These are phyloP conservation scores for Muscicapa comitata DNA, from an alignment of 2,797 vertebrate genomes.

Conservation along the genomic window DNA sequence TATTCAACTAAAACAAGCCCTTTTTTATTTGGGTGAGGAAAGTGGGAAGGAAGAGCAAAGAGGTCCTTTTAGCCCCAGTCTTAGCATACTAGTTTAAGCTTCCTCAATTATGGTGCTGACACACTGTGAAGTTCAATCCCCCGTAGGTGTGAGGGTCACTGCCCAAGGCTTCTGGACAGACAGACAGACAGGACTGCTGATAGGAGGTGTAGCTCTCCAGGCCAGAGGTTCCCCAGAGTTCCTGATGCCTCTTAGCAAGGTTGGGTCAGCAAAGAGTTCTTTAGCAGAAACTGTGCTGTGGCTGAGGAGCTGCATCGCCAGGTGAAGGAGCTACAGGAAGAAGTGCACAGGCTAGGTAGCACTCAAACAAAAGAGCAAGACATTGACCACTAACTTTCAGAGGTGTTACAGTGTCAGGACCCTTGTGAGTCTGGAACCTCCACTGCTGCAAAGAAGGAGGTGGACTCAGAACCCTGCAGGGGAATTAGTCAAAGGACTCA, in stretches of 20 bases:
- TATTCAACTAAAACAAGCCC: not conserved
- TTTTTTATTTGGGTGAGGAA: not conserved
- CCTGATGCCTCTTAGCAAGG: not conserved
- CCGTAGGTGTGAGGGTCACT: not conserved
- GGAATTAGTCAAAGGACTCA: not conserved
- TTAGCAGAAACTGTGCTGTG: not conserved
- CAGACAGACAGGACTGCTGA: not conserved
- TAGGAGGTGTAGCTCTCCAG: not conserved
- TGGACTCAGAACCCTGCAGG: too few relatives aligned
- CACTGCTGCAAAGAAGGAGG: not conserved
- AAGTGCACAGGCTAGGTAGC: not conserved
- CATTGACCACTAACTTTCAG: not conserved
- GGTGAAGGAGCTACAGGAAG: not conserved
- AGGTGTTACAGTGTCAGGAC: too few relatives aligned
- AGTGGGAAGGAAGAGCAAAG: not conserved
- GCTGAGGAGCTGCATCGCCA: not conserved
- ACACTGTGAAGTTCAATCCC: fast-evolving
- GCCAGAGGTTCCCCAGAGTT: not conserved
- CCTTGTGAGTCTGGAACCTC: too few relatives aligned
- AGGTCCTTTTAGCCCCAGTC: not conserved
- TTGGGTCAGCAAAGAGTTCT: too few relatives aligned
- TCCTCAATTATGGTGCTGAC: not conserved
- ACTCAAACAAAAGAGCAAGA: not conserved
- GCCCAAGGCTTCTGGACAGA: not conserved
- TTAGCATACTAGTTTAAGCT: fast-evolving